Percentiles rank a stretch among this genome's conserved stretches.
phyloP scores from a whole-genome alignment of 1,140 invertebrate species.

The Aplysia californica region DNA sequence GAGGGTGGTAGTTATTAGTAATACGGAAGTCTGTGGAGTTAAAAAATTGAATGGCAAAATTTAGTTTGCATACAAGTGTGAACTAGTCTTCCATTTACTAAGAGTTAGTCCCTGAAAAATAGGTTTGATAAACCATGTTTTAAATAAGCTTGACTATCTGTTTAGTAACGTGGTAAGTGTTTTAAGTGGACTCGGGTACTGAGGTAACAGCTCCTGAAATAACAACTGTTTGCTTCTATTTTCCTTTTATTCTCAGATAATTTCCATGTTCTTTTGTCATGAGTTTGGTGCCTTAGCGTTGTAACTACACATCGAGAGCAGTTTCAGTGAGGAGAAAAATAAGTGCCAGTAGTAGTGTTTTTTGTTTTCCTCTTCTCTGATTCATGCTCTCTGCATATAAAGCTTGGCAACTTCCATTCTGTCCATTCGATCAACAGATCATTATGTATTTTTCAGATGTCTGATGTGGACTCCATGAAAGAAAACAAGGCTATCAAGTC shows the following conservation, averaged over 20 bases:
- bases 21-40: too few species aligned
- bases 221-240: too few species aligned
- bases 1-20: too few species aligned
- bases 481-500: slow-evolving; percentile 1
- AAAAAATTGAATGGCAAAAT: too few species aligned
- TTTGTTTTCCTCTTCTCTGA: not conserved
- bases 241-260: too few species aligned
- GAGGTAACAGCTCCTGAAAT: not conserved
- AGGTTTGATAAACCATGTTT: too few species aligned
- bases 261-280: too few species aligned
- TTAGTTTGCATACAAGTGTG: too few species aligned
- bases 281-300: not conserved
- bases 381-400: not conserved
- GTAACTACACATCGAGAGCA: not conserved
- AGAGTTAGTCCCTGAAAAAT: too few species aligned
- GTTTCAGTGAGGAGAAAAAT: not conserved
- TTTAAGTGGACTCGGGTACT: not conserved
- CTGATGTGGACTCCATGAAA: slow-evolving; percentile 1
- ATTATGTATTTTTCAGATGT: slow-evolving; percentile 6
- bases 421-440: too few species aligned
- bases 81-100: too few species aligned
- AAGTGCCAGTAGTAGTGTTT: not conserved
- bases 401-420: not conserved
- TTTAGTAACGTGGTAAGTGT: not conserved
- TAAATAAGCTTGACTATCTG: too few species aligned